Conservation (phyloP, 2,113 vertebrate species). For the Mesitornis unicolor region DNA sequence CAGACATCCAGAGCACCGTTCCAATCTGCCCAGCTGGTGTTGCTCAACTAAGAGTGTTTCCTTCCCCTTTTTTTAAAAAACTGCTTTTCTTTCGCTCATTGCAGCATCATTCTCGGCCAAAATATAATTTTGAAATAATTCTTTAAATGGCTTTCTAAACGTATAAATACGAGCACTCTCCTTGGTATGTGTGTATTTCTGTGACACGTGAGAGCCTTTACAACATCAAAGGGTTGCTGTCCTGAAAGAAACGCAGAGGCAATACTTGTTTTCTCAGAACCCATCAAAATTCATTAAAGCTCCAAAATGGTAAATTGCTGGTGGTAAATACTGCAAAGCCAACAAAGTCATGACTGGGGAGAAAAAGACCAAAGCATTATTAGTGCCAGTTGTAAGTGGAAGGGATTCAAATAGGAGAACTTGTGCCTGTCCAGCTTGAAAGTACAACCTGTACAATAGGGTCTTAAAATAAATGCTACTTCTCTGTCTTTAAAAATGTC, state of each 20-base stretch:
- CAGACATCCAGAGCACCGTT: neutral
- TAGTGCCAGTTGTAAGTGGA: neutral
- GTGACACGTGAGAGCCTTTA: neutral
- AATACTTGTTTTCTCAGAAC: neutral
- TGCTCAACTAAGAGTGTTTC: neutral
- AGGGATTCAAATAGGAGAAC: neutral
- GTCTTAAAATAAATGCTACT: neutral
- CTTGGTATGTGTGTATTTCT: neutral
- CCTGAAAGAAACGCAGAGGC: neutral
- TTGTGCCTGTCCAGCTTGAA: neutral
- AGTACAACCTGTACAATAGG: accelerated
- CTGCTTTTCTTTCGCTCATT: neutral
- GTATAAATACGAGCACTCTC: neutral
- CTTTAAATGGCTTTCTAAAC: neutral
- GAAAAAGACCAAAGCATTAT: neutral
- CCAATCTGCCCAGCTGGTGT: neutral
- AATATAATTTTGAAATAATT: neutral
- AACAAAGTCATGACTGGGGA: neutral
- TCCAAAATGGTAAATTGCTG: neutral
- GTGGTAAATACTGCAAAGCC: neutral
- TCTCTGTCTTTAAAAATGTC: neutral
- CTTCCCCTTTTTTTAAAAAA: neutral
- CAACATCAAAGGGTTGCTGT: neutral
- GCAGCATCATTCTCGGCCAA: neutral
- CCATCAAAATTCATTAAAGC: neutral